Conservation (phyloP, 1,140 invertebrate genomes). For the Kradibia gibbosae region DNA sequence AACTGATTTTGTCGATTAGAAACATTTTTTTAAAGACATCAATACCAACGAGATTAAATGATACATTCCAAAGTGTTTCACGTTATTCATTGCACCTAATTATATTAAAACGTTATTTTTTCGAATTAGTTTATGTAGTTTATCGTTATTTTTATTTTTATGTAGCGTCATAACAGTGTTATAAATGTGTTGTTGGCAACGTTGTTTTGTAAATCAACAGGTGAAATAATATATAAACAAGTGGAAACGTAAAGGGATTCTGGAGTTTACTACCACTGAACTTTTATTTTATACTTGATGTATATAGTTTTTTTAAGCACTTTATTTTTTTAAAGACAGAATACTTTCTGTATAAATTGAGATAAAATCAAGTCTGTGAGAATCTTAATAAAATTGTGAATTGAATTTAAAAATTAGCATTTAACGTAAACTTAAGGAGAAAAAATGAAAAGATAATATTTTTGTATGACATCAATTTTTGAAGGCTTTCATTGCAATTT, state of each 20-base stretch:
- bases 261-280: neutral
- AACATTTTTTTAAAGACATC: slow-evolving; percentile 9
- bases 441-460: neutral
- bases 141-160: neutral
- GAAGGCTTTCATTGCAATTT: neutral
- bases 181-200: too few species aligned
- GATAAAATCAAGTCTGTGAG: neutral
- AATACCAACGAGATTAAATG: neutral
- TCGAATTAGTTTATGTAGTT: neutral
- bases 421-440: neutral
- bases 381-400: neutral
- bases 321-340: neutral
- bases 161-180: neutral
- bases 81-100: neutral
- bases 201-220: too few species aligned
- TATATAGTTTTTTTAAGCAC: neutral
- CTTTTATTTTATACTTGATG: neutral
- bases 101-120: neutral
- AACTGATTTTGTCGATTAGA: slow-evolving; percentile 41
- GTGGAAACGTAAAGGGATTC: too few species aligned
- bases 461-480: neutral
- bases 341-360: neutral
- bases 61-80: slow-evolving; percentile 10
- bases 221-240: too few species aligned
- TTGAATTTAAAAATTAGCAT: neutral